Conservation (phyloP, 1,140 invertebrate species). For the Macrotrachela quadricornifera region DNA sequence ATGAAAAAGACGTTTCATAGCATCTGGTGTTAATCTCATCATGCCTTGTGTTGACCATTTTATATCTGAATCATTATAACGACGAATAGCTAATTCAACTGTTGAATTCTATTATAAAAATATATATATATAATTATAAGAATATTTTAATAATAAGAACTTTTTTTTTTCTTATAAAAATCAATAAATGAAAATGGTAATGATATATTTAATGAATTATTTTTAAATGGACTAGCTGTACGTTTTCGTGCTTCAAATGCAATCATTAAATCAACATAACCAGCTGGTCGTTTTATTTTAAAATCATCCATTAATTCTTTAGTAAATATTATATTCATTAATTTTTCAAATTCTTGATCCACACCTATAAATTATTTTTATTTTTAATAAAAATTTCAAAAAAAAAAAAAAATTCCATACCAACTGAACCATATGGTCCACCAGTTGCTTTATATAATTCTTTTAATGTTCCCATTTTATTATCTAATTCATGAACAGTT, state of each 20-base stretch:
- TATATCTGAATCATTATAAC: conserved; percentile 28
- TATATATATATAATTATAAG: background rate
- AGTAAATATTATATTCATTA: conserved; percentile 36
- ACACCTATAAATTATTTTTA: conserved; percentile 19
- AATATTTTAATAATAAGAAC: background rate
- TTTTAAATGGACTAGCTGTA: conserved; percentile 32
- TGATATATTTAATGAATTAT: conserved; percentile 36
- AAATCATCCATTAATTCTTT: conserved; percentile 36
- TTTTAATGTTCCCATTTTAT: conserved; percentile 29
- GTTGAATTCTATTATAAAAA: conserved; percentile 15
- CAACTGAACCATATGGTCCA: conserved; percentile 35
- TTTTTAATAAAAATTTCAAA: too few species aligned
- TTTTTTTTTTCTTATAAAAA: conserved; percentile 25
- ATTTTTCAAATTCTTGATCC: conserved; percentile 37
- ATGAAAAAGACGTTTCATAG: conserved; percentile 35
- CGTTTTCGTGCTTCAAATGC: conserved; percentile 40
- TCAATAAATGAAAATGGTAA: conserved; percentile 42
- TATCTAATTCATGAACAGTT: conserved; percentile 38
- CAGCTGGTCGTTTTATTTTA: conserved; percentile 34
- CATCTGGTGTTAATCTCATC: conserved; percentile 34
- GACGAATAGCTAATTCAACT: conserved; percentile 30
- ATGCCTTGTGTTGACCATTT: conserved; percentile 40
- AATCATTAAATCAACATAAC: conserved; percentile 39
- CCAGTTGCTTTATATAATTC: conserved; percentile 41
- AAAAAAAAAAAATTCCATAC: too few species aligned